Evolutionary conservation across 2,797 vertebrate species (phyloP).

Genomic region (Anabacerthia variegaticeps): DNA sequence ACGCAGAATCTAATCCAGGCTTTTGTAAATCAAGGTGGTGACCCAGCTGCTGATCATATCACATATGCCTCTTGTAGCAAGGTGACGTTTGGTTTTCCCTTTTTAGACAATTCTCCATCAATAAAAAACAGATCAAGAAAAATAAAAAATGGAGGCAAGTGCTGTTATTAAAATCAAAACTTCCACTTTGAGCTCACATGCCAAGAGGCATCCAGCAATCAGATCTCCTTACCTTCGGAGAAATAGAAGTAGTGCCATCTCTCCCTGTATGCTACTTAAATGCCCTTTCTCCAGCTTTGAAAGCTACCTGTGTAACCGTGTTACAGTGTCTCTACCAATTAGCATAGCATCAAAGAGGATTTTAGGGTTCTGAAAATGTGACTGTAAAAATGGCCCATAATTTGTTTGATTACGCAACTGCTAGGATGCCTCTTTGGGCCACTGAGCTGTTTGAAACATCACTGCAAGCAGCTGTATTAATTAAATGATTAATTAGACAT

Average conservation of each 20-base stretch:
- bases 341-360: not conserved
- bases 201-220: not conserved
- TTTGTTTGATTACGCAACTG: not conserved
- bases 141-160: not conserved
- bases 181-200: not conserved
- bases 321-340: not conserved
- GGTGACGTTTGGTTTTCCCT: not conserved
- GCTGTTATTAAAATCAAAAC: not conserved
- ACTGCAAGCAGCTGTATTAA: not conserved
- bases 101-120: not conserved
- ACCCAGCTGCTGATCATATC: not conserved
- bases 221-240: not conserved
- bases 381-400: not conserved
- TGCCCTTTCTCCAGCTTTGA: not conserved
- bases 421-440: not conserved
- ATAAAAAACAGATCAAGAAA: not conserved
- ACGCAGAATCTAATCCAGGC: not conserved
- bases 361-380: not conserved
- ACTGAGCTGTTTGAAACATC: not conserved
- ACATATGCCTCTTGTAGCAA: rapidly evolving
- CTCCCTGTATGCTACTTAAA: rapidly evolving
- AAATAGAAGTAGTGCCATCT: not conserved
- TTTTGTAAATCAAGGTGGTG: not conserved
- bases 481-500: not conserved
- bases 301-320: not conserved